Evolutionary conservation across 1,140 invertebrate species (phyloP).

Genomic region (Platyscapa corneri): DNA sequence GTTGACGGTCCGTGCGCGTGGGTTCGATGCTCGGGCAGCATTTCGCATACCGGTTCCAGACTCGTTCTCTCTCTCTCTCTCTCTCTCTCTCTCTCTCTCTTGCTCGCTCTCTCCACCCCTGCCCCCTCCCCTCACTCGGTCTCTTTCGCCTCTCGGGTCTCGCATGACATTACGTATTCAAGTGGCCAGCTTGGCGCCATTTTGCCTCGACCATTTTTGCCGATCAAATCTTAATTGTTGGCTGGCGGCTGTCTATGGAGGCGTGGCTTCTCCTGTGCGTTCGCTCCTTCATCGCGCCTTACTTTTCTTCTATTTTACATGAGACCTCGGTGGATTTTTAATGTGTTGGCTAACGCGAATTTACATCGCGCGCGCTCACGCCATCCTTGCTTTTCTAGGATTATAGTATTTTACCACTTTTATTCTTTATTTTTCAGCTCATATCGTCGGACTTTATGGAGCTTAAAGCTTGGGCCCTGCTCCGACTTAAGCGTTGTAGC

Average conservation of each 20-base stretch:
- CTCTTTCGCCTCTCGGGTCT: background rate
- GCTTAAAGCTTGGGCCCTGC: background rate
- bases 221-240: conserved; percentile 77
- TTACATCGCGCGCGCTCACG: conserved; percentile 26
- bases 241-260: conserved; percentile 75
- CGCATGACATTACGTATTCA: conserved; percentile 53
- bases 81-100: conserved; percentile 9
- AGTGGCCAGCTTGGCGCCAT: conserved; percentile 66
- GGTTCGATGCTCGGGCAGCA: conserved; percentile 29
- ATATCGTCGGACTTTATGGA: background rate
- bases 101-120: background rate
- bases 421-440: background rate
- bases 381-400: background rate
- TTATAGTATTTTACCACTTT: background rate
- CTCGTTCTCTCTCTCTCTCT: conserved; percentile 9
- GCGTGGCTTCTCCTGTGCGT: conserved; percentile 62
- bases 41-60: conserved; percentile 42
- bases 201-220: conserved; percentile 76
- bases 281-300: conserved; percentile 60
- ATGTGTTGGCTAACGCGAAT: conserved; percentile 25
- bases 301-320: conserved; percentile 43
- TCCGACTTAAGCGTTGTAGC: background rate
- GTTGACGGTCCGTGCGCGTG: conserved; percentile 13
- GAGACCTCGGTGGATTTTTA: conserved; percentile 2
- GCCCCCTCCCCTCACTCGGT: background rate